phyloP scores from a whole-genome alignment of 2,113 vertebrate species.

The Lophotis ruficrista region DNA sequence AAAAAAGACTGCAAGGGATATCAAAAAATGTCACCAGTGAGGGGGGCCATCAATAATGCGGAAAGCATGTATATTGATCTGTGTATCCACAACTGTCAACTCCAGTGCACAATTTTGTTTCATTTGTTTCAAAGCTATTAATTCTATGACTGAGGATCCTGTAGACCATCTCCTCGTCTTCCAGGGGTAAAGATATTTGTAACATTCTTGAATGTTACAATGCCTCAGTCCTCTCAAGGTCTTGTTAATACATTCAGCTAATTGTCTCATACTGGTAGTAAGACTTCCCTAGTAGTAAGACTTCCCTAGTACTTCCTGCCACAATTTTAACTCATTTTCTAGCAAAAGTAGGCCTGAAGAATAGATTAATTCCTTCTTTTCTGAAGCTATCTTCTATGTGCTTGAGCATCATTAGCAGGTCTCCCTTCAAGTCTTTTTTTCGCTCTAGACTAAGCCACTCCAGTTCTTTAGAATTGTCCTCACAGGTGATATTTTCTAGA shows the following conservation, averaged over 20 bases:
- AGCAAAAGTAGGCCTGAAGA: not conserved
- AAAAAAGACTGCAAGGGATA: not conserved
- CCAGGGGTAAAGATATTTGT: not conserved
- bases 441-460: not conserved
- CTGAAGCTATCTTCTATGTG: not conserved
- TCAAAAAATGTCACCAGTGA: not conserved
- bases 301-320: not conserved
- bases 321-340: not conserved
- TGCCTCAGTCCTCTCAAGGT: not conserved
- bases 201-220: not conserved
- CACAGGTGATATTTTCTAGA: not conserved
- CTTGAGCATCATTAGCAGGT: not conserved
- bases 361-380: not conserved
- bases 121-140: not conserved
- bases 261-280: not conserved
- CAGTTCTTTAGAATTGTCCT: not conserved
- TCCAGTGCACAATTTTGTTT: fast-evolving
- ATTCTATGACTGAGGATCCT: not conserved
- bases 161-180: not conserved
- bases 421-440: not conserved
- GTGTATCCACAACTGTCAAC: not conserved
- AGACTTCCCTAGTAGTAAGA: not conserved
- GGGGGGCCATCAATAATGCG: not conserved
- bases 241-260: not conserved
- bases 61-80: not conserved